These are phyloP conservation scores for Apostichopus californicus DNA, from an alignment of 35 echinoderm and acorn worm species.

Conservation along the genomic window DNA sequence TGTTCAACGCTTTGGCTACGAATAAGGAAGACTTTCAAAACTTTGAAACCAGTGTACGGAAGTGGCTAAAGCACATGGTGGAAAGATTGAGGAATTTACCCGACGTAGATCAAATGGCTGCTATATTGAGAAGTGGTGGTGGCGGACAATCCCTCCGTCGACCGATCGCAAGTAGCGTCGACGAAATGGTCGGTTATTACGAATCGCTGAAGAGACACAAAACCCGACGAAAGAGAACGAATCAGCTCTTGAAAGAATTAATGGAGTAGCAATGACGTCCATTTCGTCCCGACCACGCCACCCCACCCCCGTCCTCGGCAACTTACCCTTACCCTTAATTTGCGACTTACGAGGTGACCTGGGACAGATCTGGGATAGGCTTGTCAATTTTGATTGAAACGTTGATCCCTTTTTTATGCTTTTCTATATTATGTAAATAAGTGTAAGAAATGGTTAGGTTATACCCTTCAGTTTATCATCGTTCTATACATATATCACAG, in stretches of 20 bases:
- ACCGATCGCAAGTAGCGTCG: neutral
- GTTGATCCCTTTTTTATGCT: too few relatives aligned
- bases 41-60: neutral
- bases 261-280: neutral
- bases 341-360: too few relatives aligned
- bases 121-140: neutral
- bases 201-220: slow-evolving; percentile 9
- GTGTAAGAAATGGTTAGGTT: too few relatives aligned
- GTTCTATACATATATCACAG: too few relatives aligned
- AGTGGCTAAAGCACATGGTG: slow-evolving; percentile 30
- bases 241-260: slow-evolving; percentile 23
- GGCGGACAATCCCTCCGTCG: neutral
- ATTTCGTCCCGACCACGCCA: too few relatives aligned
- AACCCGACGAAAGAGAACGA: neutral
- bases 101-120: neutral
- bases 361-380: too few relatives aligned
- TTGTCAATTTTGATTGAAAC: too few relatives aligned
- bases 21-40: slow-evolving; percentile 22
- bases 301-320: too few relatives aligned
- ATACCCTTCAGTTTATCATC: too few relatives aligned
- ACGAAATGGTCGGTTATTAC: slow-evolving; percentile 45
- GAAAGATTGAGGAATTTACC: slow-evolving; percentile 30
- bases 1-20: slow-evolving; percentile 31
- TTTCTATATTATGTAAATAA: too few relatives aligned
- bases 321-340: too few relatives aligned